Percentiles rank a stretch among this genome's conserved stretches.
Conservation (phyloP, 2,113 vertebrate genomes). For the Zingel zingel region DNA sequence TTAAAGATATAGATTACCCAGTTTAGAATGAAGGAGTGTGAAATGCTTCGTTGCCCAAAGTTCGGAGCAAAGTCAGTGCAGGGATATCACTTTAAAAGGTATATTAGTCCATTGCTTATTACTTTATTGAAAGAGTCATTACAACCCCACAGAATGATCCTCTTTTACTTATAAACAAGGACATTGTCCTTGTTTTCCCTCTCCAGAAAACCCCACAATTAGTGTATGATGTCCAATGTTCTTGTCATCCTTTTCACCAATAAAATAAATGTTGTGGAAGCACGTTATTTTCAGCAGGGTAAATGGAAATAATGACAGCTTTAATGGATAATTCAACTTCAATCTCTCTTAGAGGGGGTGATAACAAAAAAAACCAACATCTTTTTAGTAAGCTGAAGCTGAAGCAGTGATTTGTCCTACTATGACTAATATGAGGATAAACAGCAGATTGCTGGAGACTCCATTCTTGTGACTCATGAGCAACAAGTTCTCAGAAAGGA, state of each 20-base stretch:
- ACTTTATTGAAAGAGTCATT: not conserved
- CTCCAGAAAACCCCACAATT: not conserved
- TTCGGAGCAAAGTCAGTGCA: not conserved
- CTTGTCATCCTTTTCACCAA: slow-evolving; percentile 3
- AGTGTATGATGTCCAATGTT: not conserved
- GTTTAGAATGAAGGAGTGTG: slow-evolving; percentile 37
- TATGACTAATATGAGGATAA: slow-evolving; percentile 55
- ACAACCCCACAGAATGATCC: not conserved
- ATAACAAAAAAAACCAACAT: slow-evolving; percentile 31
- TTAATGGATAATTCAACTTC: slow-evolving; percentile 26
- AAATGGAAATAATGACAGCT: slow-evolving; percentile 31
- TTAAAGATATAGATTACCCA: slow-evolving; percentile 37
- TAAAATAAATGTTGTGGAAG: slow-evolving; percentile 34
- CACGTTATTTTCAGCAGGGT: not conserved
- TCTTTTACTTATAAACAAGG: slow-evolving; percentile 17
- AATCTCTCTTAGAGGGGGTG: slow-evolving; percentile 7
- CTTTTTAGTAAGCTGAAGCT: slow-evolving; percentile 38
- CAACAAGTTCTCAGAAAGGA: slow-evolving; percentile 64
- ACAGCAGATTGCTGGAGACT: slow-evolving; percentile 64
- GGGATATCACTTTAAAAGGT: slow-evolving; percentile 17
- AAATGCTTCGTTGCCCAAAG: slow-evolving; percentile 19
- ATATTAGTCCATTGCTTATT: not conserved
- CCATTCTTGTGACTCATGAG: slow-evolving; percentile 72
- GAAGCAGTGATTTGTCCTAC: slow-evolving; percentile 29
- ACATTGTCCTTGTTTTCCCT: not conserved